Conservation (phyloP, 53 echinoderm and acorn worm species). For the Mesocentrotus franciscanus region DNA sequence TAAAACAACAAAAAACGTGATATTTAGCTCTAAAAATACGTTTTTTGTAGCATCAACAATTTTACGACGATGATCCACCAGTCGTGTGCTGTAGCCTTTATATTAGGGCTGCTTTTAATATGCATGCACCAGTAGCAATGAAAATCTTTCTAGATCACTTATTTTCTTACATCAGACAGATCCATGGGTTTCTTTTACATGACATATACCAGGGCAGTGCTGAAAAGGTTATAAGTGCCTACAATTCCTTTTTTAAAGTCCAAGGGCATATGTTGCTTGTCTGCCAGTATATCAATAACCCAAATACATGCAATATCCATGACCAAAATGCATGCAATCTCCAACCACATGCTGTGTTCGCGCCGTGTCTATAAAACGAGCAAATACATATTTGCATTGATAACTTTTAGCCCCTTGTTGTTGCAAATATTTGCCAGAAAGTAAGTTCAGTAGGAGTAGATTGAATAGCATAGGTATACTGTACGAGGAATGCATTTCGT, state of each 20-base stretch:
- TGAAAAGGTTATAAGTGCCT: neutral
- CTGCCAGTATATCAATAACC: neutral
- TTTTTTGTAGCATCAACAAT: too few relatives aligned
- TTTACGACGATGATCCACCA: too few relatives aligned
- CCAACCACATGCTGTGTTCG: conserved; percentile 15
- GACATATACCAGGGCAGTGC: too few relatives aligned
- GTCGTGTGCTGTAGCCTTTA: neutral
- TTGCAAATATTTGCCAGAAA: neutral
- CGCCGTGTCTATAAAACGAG: neutral
- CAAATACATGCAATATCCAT: neutral
- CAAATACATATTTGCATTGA: neutral
- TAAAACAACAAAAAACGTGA: too few relatives aligned
- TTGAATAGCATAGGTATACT: neutral
- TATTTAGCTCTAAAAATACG: too few relatives aligned
- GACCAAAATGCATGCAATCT: neutral
- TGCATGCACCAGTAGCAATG: neutral
- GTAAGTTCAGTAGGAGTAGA: neutral
- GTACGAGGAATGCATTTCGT: neutral
- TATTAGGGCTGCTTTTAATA: neutral
- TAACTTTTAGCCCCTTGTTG: neutral
- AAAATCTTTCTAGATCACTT: too few relatives aligned
- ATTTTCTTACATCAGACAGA: too few relatives aligned
- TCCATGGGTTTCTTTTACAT: too few relatives aligned
- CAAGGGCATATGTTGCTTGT: neutral
- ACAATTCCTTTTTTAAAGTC: neutral